Percentiles rank a stretch among this genome's conserved stretches.
Conservation (phyloP, 1,140 invertebrate species). For the Augochlora pura region DNA sequence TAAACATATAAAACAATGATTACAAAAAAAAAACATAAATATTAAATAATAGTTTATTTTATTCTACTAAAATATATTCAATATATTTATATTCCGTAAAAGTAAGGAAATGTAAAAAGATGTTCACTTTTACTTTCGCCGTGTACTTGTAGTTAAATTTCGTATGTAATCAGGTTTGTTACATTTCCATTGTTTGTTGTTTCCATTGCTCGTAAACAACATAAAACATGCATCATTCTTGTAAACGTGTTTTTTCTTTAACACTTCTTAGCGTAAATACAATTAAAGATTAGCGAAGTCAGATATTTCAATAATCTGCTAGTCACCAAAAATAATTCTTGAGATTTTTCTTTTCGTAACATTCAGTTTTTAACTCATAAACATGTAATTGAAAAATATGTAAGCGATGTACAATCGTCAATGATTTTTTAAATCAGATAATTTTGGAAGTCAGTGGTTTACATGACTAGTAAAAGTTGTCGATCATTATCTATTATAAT, state of each 20-base stretch:
- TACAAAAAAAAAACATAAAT: background rate
- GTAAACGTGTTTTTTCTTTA: background rate
- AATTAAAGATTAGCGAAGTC: background rate
- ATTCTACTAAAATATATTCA: background rate
- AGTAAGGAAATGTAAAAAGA: slow-evolving; percentile 3
- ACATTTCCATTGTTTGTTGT: no score
- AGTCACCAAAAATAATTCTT: background rate
- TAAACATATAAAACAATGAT: slow-evolving; percentile 21
- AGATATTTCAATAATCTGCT: background rate
- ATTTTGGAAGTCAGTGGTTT: slow-evolving; percentile 25
- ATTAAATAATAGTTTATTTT: background rate
- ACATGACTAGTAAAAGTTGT: slow-evolving; percentile 46
- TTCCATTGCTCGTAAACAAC: background rate
- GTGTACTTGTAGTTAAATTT: slow-evolving; percentile 2
- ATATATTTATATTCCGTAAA: background rate
- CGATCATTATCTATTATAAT: slow-evolving; percentile 28
- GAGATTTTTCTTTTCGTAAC: background rate
- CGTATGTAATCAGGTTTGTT: background rate
- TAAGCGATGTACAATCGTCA: background rate
- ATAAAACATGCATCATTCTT: background rate
- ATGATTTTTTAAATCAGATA: slow-evolving; percentile 17
- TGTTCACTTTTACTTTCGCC: background rate
- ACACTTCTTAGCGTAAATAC: slow-evolving; percentile 2
- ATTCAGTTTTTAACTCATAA: background rate
- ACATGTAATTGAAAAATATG: slow-evolving; percentile 7